Percentiles rank a stretch among this genome's conserved stretches.
phyloP scores from a whole-genome alignment of 2,888 invertebrate species.

The Aromia moschata region DNA sequence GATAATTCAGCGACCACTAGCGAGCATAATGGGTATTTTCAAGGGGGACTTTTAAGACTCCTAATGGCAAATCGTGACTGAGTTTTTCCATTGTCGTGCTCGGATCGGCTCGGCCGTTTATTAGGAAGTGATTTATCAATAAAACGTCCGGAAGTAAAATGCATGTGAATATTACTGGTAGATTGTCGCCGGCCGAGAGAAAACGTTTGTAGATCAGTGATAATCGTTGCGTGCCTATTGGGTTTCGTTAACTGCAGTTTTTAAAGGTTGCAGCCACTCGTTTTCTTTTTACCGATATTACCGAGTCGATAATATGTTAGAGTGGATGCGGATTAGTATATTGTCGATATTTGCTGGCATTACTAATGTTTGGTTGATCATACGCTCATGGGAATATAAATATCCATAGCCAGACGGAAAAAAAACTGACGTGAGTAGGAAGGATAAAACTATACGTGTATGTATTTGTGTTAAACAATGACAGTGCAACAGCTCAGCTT shows the following conservation, averaged over 20 bases:
- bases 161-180: slow-evolving; percentile 41
- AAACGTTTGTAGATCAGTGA: slow-evolving; percentile 39
- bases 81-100: slow-evolving; percentile 23
- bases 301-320: too few relatives aligned
- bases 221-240: slow-evolving; percentile 31
- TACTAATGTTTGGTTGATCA: too few relatives aligned
- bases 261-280: too few relatives aligned
- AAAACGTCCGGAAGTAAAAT: slow-evolving; percentile 39
- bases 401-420: too few relatives aligned
- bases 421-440: too few relatives aligned
- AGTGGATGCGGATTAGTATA: too few relatives aligned
- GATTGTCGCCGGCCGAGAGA: slow-evolving; percentile 40
- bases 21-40: slow-evolving; percentile 20
- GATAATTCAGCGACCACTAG: slow-evolving; percentile 21
- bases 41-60: slow-evolving; percentile 2
- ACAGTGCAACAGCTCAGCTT: too few relatives aligned
- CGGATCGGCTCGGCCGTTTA: slow-evolving; percentile 32
- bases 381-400: too few relatives aligned
- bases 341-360: too few relatives aligned
- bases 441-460: too few relatives aligned
- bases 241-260: slow-evolving; percentile 20
- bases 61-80: slow-evolving; percentile 31
- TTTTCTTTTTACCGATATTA: too few relatives aligned
- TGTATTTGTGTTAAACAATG: too few relatives aligned
- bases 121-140: slow-evolving; percentile 40